These are phyloP conservation scores for Diuraphis noxia DNA, from an alignment of 1,140 invertebrate species.

Conservation along the genomic window DNA sequence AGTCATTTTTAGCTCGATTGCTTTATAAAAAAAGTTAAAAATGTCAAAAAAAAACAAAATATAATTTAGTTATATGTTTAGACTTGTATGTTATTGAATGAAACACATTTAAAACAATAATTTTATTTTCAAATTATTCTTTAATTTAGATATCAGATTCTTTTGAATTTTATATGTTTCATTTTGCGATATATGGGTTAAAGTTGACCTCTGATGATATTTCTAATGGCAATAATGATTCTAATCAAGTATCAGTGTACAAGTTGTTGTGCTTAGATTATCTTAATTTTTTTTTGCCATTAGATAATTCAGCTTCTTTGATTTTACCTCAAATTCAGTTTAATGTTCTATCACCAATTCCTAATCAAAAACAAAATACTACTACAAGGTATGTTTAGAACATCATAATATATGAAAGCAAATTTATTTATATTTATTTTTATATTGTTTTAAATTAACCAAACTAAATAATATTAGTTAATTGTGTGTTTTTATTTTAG, in stretches of 20 bases:
- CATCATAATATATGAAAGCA: background rate
- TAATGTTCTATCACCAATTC: background rate
- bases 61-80: too few relatives aligned
- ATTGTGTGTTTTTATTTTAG: constrained; percentile 9
- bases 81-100: too few relatives aligned
- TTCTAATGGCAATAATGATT: background rate
- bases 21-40: too few relatives aligned
- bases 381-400: background rate
- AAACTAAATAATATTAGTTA: background rate
- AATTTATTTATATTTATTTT: background rate
- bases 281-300: constrained; percentile 22
- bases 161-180: constrained; percentile 49
- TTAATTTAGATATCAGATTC: constrained; percentile 17
- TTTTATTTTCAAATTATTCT: background rate
- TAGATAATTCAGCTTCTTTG: background rate
- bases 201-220: background rate
- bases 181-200: constrained; percentile 34
- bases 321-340: constrained; percentile 21
- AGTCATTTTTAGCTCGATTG: too few relatives aligned
- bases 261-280: constrained; percentile 24
- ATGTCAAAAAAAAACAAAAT: too few relatives aligned
- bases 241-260: background rate
- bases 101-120: background rate
- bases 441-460: background rate
- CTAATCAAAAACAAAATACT: constrained; percentile 15